Percentiles rank a stretch among this genome's conserved stretches.
Conservation (phyloP, 1,140 invertebrate species). For the Orius laevigatus region DNA sequence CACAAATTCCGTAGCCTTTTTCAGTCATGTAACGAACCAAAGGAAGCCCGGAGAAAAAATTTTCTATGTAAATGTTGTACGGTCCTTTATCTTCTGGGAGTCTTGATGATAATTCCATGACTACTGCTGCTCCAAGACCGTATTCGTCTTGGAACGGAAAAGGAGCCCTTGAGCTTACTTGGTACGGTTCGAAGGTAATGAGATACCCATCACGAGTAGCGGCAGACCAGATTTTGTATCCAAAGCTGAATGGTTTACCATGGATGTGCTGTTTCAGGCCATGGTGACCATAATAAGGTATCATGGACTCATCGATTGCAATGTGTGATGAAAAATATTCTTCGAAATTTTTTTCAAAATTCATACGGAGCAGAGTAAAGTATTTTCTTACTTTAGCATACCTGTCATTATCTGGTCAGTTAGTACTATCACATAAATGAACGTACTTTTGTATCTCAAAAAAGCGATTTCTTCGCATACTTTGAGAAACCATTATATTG, state of each 20-base stretch:
- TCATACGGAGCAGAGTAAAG: constrained; percentile 21
- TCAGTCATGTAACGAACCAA: no score
- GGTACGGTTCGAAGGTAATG: constrained; percentile 9
- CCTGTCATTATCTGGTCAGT: constrained; percentile 23
- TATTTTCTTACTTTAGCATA: constrained; percentile 23
- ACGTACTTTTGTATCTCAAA: constrained; percentile 19
- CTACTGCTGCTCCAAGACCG: constrained; percentile 3
- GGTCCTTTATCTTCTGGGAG: constrained; percentile 8
- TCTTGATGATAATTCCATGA: constrained; percentile 4
- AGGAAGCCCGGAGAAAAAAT: constrained; percentile 1
- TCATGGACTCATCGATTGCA: constrained; percentile 33
- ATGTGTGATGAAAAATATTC: constrained; percentile 25
- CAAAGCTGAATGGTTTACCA: no score
- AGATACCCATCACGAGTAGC: constrained; percentile 11
- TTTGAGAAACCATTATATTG: constrained; percentile 17
- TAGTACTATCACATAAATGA: constrained; percentile 23
- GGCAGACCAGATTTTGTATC: constrained; percentile 24
- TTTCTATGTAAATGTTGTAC: constrained; percentile 10
- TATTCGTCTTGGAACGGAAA: constrained; percentile 2
- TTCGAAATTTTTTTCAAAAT: constrained; percentile 24
- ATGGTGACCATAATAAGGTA: constrained; percentile 14
- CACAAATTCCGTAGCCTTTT: no score
- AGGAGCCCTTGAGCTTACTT: constrained; percentile 4
- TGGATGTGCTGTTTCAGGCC: no score
- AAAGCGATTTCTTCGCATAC: constrained; percentile 19